Evolutionary conservation across 2,888 invertebrate species (phyloP).

Genomic region (Cryptosula pallasiana): DNA sequence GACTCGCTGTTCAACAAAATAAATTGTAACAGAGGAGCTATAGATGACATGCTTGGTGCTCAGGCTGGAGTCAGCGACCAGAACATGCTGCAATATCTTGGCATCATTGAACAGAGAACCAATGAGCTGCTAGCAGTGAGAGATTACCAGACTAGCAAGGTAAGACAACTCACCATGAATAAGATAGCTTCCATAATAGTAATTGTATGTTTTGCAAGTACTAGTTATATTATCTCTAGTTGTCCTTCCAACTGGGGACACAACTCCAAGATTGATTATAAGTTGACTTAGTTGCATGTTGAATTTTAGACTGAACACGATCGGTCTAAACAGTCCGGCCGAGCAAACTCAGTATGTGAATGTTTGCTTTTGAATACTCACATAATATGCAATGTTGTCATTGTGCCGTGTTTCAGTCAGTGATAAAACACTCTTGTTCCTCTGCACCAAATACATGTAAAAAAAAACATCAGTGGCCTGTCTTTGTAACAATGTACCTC

Average conservation of each 20-base stretch:
- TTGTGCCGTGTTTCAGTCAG: no score
- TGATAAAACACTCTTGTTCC: no score
- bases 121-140: conserved; percentile 60
- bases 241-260: no score
- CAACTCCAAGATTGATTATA: no score
- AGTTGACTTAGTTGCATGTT: neutral
- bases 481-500: no score
- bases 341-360: neutral
- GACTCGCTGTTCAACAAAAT: conserved; percentile 61
- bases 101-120: conserved; percentile 72
- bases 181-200: no score
- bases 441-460: no score
- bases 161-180: conserved; percentile 12
- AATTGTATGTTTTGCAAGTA: no score
- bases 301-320: neutral
- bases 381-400: conserved; percentile 2
- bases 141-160: conserved; percentile 33
- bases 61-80: conserved; percentile 66
- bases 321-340: neutral
- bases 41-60: conserved; percentile 55
- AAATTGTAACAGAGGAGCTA: conserved; percentile 64
- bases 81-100: conserved; percentile 75
- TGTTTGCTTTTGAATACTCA: neutral
- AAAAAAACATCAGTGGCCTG: no score
- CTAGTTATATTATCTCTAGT: no score